phyloP scores from a whole-genome alignment of 2,888 invertebrate genomes.

The Xylota sylvarum region DNA sequence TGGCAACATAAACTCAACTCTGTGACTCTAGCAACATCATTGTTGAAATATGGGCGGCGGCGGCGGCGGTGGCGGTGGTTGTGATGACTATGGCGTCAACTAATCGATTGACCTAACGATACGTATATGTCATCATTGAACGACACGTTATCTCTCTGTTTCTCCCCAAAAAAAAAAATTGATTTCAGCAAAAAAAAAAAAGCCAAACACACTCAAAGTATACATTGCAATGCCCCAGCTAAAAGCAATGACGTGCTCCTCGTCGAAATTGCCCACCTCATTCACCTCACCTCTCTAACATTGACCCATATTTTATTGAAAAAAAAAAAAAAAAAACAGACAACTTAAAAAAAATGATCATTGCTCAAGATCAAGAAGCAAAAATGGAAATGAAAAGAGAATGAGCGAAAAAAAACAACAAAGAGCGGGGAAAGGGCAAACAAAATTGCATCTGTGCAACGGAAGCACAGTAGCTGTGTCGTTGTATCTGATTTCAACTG shows the following conservation, averaged over 20 bases:
- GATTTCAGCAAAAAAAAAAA: constrained; percentile 29
- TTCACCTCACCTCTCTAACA: constrained; percentile 79
- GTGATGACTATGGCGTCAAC: constrained; percentile 58
- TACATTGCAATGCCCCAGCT: constrained; percentile 47
- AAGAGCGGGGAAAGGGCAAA: constrained; percentile 24
- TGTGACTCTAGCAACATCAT: constrained; percentile 59
- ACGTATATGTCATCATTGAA: constrained; percentile 58
- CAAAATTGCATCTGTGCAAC: constrained; percentile 56
- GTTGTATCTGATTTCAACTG: constrained; percentile 57
- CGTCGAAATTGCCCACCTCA: constrained; percentile 42
- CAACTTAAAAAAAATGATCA: constrained; percentile 64
- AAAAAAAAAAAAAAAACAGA: constrained; percentile 56
- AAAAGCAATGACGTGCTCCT: constrained; percentile 50
- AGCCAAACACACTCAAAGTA: background rate
- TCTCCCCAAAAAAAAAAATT: constrained; percentile 5
- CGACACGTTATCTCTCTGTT: constrained; percentile 18
- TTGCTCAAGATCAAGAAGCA: constrained; percentile 75
- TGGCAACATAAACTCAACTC: constrained; percentile 61
- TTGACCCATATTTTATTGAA: constrained; percentile 81
- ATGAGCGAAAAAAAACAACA: constrained; percentile 24
- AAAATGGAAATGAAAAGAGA: constrained; percentile 54
- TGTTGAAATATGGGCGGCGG: constrained; percentile 63
- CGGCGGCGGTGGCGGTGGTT: background rate
- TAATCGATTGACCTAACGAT: constrained; percentile 72
- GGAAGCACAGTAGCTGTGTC: constrained; percentile 50